Percentiles rank a stretch among this genome's conserved stretches.
Conservation (phyloP, 2,797 vertebrate genomes). For the Euthynnus affinis region DNA sequence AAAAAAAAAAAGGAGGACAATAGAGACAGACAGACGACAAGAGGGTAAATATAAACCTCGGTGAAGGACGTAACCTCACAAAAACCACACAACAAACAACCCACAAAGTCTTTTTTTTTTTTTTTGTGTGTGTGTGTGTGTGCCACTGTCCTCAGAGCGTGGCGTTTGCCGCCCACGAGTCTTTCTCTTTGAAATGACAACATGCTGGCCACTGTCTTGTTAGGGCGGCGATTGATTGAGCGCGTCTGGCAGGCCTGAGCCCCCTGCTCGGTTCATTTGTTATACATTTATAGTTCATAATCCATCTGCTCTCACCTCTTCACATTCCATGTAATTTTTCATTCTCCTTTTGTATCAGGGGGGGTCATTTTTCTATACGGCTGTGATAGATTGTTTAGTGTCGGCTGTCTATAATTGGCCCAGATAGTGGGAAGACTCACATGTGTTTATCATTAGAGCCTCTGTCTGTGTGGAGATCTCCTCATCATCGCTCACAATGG, state of each 20-base stretch:
- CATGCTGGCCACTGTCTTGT: slow-evolving; percentile 76
- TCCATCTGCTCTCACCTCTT: slow-evolving; percentile 81
- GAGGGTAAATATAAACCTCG: not conserved
- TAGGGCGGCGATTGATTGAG: slow-evolving; percentile 82
- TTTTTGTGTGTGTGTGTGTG: slow-evolving; percentile 1
- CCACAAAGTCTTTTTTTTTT: not conserved
- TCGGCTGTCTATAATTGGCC: slow-evolving; percentile 66
- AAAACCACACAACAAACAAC: slow-evolving; percentile 25
- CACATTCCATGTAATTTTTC: slow-evolving; percentile 68
- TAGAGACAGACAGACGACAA: slow-evolving; percentile 6
- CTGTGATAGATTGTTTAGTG: slow-evolving; percentile 70
- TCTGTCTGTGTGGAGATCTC: slow-evolving; percentile 45
- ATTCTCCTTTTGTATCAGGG: slow-evolving; percentile 66
- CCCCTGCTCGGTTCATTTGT: slow-evolving; percentile 80
- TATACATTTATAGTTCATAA: slow-evolving; percentile 82
- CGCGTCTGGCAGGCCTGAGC: slow-evolving; percentile 70
- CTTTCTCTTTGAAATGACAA: slow-evolving; percentile 51
- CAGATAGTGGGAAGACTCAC: slow-evolving; percentile 72
- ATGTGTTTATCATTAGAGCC: slow-evolving; percentile 74
- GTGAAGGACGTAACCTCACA: slow-evolving; percentile 9
- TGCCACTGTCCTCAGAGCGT: not conserved
- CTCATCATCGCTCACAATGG: slow-evolving; percentile 56
- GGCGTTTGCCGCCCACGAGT: slow-evolving; percentile 30
- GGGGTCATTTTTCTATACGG: slow-evolving; percentile 66
- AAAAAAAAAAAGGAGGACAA: not conserved